These are phyloP conservation scores for Mohoua ochrocephala DNA, from an alignment of 2,113 vertebrate species.

Conservation along the genomic window DNA sequence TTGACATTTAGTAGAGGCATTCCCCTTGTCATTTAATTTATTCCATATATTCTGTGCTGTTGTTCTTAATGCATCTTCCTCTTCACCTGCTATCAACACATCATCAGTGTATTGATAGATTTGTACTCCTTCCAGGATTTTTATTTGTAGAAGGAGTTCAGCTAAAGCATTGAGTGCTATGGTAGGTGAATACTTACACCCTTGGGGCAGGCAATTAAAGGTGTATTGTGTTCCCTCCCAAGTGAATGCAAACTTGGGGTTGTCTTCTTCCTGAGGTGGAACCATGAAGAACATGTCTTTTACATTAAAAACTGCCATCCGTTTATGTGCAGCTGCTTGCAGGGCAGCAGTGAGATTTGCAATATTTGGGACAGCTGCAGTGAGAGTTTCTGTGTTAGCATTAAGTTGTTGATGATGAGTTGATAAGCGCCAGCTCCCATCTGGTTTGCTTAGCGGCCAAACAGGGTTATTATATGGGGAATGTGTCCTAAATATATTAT, in stretches of 20 bases:
- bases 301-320: neutral
- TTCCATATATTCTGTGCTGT: neutral
- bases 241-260: neutral
- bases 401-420: neutral
- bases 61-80: neutral
- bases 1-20: neutral
- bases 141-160: neutral
- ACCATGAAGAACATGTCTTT: neutral
- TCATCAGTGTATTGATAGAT: neutral
- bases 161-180: neutral
- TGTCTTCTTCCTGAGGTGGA: neutral
- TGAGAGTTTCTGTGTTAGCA: neutral
- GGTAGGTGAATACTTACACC: neutral
- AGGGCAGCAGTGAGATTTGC: neutral
- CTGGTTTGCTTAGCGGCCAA: neutral
- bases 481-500: neutral
- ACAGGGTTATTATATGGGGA: neutral
- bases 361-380: neutral
- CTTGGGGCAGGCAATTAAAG: neutral
- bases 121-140: neutral
- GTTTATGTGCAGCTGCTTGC: neutral
- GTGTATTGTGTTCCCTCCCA: neutral
- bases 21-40: neutral
- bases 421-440: neutral
- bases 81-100: neutral